A percentile compares a stretch with the other conserved stretches of the same genome.
Evolutionary conservation across 2,888 invertebrate genomes (phyloP).

Genomic region (Agonopterix arenella): DNA sequence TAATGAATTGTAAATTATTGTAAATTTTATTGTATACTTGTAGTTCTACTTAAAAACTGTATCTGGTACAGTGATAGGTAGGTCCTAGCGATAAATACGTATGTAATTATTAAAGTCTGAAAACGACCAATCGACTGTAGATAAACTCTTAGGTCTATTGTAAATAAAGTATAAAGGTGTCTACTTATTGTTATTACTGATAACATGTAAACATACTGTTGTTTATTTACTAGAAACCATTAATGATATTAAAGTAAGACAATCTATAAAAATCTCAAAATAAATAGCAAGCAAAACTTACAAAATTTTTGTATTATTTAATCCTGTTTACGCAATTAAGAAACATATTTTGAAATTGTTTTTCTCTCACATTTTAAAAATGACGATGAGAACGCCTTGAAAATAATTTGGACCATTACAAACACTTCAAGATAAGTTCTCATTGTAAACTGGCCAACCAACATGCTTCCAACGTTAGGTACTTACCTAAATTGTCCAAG

Average conservation of each 20-base stretch:
- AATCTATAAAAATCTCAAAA: conserved; percentile 53
- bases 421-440: no score
- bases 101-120: conserved; percentile 64
- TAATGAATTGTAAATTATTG: conserved; percentile 34
- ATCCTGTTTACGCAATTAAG: no score
- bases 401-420: no score
- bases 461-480: no score
- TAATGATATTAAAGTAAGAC: conserved; percentile 32
- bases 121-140: conserved; percentile 71
- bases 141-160: conserved; percentile 54
- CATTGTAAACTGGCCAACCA: no score
- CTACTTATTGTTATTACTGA: conserved; percentile 48
- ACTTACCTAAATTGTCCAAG: no score
- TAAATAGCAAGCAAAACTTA: conserved; percentile 58
- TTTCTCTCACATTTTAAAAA: no score
- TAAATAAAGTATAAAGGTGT: conserved; percentile 56
- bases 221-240: conserved; percentile 56
- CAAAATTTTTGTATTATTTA: neutral
- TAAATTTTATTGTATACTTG: conserved; percentile 25
- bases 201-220: conserved; percentile 56
- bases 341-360: no score
- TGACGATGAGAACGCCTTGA: no score
- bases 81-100: conserved; percentile 35
- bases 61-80: conserved; percentile 40
- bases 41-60: conserved; percentile 27